Percentiles rank a stretch among this genome's conserved stretches.
Conservation (phyloP, 2,888 invertebrate genomes). For the Thereva nobilitata region DNA sequence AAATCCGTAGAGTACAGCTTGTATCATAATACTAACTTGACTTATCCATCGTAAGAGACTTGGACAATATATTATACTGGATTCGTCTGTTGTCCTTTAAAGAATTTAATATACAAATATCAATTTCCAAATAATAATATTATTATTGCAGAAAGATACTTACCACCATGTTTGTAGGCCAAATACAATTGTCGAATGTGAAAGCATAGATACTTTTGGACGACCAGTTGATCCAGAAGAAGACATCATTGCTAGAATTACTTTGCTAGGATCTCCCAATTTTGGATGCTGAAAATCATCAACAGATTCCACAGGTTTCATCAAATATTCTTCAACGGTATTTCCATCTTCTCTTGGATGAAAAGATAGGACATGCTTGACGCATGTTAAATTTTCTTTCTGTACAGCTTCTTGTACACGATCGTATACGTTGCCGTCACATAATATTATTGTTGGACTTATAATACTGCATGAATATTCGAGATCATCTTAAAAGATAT, state of each 20-base stretch:
- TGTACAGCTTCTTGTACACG: not conserved
- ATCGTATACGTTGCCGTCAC: not conserved
- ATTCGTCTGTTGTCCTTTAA: not conserved
- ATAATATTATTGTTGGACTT: slow-evolving; percentile 12
- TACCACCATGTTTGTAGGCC: slow-evolving; percentile 18
- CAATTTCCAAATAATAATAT: not conserved
- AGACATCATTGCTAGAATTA: not conserved
- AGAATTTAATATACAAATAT: not conserved
- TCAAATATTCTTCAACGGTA: slow-evolving; percentile 12
- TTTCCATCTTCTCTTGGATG: slow-evolving; percentile 13
- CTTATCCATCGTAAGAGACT: slow-evolving; percentile 26
- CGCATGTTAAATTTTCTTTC: not conserved
- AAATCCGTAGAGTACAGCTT: slow-evolving; percentile 5
- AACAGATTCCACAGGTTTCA: not conserved
- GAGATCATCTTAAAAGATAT: slow-evolving; percentile 9
- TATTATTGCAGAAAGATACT: not conserved
- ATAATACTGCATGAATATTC: slow-evolving; percentile 1
- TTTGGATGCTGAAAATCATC: not conserved
- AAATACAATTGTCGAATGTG: slow-evolving; percentile 8
- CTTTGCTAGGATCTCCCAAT: slow-evolving; percentile 1
- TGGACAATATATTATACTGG: slow-evolving; percentile 4
- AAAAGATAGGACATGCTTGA: slow-evolving; percentile 23
- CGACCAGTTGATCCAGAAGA: slow-evolving; percentile 26
- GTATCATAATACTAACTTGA: slow-evolving; percentile 14
- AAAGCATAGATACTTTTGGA: slow-evolving; percentile 23